Percentiles rank a stretch among this genome's conserved stretches.
Evolutionary conservation across 2,113 vertebrate species (phyloP).

Genomic region (Panurus biarmicus): DNA sequence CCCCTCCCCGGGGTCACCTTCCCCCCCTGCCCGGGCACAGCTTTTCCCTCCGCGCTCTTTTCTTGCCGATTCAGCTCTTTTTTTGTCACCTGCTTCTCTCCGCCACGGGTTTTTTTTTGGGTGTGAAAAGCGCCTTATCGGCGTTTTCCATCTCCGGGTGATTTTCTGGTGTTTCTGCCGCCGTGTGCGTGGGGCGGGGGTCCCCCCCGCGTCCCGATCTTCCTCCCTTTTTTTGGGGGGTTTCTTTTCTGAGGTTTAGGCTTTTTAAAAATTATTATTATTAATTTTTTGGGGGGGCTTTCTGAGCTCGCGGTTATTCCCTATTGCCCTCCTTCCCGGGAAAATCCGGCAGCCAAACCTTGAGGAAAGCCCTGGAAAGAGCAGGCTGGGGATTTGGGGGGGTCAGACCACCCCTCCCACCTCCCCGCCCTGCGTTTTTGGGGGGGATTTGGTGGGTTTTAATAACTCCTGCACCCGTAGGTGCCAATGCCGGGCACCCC

Average conservation of each 20-base stretch:
- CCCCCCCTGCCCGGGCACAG: not conserved
- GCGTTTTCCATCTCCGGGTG: not conserved
- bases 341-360: not conserved
- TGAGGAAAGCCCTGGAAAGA: not conserved
- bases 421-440: not conserved
- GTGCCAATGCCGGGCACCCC: not conserved
- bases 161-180: not conserved
- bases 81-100: conserved; percentile 6
- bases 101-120: not conserved
- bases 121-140: not conserved
- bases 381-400: not conserved
- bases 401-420: too few species aligned
- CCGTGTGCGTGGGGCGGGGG: not conserved
- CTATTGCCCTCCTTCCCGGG: rapidly evolving
- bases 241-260: not conserved
- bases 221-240: not conserved
- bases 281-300: too few species aligned
- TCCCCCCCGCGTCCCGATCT: not conserved
- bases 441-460: not conserved
- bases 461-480: not conserved
- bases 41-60: not conserved
- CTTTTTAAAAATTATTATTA: too few species aligned
- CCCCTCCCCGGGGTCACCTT: not conserved
- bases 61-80: conserved; percentile 17
- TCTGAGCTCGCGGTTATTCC: not conserved